Evolutionary conservation across 2,888 invertebrate species (phyloP).

Genomic region (Drosophila seclusa): DNA sequence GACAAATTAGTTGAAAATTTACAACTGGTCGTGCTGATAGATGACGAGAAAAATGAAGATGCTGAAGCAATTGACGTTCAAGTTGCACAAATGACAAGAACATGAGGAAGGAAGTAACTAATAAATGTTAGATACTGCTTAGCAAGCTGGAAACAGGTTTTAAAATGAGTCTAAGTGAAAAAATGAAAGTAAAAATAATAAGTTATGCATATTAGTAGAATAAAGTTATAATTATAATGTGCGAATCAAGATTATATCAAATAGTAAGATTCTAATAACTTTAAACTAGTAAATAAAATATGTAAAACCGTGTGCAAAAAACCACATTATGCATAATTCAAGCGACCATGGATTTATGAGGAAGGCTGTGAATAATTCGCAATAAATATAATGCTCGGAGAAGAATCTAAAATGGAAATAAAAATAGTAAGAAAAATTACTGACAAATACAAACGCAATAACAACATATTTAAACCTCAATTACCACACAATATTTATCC

Average conservation of each 20-base stretch:
- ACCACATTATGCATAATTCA: not conserved
- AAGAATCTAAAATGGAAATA: not conserved
- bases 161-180: not conserved
- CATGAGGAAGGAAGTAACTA: slow-evolving; percentile 12
- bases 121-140: not conserved
- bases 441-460: not conserved
- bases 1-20: slow-evolving; percentile 76
- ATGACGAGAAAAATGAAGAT: slow-evolving; percentile 2
- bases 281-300: not conserved
- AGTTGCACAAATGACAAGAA: slow-evolving; percentile 16
- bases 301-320: not conserved
- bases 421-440: not conserved
- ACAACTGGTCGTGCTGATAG: slow-evolving; percentile 55
- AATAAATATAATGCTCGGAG: not conserved
- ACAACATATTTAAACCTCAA: slow-evolving; percentile 4
- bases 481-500: not conserved
- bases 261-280: not conserved
- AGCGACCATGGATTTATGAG: not conserved
- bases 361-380: not conserved
- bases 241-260: not conserved
- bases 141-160: not conserved
- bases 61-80: slow-evolving; percentile 28
- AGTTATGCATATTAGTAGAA: not conserved
- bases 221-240: not conserved
- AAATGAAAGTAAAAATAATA: not conserved